Conservation (phyloP, 2,113 vertebrate genomes). For the Gnathonemus longibarbis region DNA sequence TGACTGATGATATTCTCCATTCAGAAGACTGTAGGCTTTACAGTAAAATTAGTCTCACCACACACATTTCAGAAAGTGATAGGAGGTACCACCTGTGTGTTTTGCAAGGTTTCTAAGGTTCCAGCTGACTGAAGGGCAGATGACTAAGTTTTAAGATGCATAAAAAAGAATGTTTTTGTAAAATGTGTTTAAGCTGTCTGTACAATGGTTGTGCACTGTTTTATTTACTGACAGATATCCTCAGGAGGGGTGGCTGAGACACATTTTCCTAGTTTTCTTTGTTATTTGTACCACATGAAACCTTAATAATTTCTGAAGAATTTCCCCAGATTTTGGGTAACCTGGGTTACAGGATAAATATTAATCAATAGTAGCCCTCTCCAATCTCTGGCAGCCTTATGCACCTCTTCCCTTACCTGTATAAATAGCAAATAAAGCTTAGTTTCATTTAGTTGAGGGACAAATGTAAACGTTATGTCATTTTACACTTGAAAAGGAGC, state of each 20-base stretch:
- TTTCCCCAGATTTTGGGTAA: constrained; percentile 32
- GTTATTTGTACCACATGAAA: neutral
- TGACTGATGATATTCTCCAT: neutral
- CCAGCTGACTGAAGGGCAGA: neutral
- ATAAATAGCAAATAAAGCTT: neutral
- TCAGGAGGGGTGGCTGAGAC: neutral
- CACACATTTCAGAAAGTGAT: neutral
- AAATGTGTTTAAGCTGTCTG: neutral
- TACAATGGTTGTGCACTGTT: neutral
- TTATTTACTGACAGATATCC: neutral
- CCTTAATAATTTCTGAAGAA: constrained; percentile 8
- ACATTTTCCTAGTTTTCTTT: neutral
- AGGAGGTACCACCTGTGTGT: neutral
- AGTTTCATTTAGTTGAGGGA: neutral
- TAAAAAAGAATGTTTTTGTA: neutral
- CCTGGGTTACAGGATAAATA: constrained; percentile 47
- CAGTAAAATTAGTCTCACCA: neutral
- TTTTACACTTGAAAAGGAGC: neutral
- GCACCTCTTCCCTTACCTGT: neutral
- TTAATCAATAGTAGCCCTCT: constrained; percentile 31
- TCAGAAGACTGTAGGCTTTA: neutral
- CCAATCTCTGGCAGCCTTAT: neutral
- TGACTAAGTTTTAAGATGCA: neutral
- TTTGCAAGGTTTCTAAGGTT: neutral
- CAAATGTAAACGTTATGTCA: neutral